Evolutionary conservation across 2,888 invertebrate genomes (phyloP).

Genomic region (Cataglyphis livida): DNA sequence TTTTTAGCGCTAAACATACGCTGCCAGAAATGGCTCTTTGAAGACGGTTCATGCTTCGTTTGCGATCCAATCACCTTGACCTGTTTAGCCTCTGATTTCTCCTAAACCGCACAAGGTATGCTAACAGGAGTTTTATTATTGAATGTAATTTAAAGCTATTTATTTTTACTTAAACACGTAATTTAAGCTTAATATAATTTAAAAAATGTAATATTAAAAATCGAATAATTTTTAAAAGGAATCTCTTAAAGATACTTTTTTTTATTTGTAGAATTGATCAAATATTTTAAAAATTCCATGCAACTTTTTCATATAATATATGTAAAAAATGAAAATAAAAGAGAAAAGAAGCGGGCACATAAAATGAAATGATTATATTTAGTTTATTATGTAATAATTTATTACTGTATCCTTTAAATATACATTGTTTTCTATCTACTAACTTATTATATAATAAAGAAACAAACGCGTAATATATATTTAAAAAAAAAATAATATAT

Average conservation of each 20-base stretch:
- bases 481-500: no score
- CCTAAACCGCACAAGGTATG: neutral
- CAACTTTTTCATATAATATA: neutral
- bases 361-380: neutral
- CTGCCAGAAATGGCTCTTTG: conserved; percentile 31
- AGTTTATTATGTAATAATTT: neutral
- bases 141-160: neutral
- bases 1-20: conserved; percentile 20
- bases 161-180: neutral
- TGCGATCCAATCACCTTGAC: conserved; percentile 41
- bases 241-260: neutral
- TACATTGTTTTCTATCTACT: no score
- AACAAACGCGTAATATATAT: neutral
- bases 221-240: neutral
- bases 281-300: neutral
- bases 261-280: neutral
- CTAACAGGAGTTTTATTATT: conserved; percentile 18
- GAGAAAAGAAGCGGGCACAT: neutral
- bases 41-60: conserved; percentile 39
- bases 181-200: neutral
- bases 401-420: no score
- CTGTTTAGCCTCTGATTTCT: conserved; percentile 39
- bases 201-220: neutral
- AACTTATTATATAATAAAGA: no score
- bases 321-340: neutral